Percentiles rank a stretch among this genome's conserved stretches.
Conservation (phyloP, 1,140 invertebrate species). For the Andricus grossulariae region DNA sequence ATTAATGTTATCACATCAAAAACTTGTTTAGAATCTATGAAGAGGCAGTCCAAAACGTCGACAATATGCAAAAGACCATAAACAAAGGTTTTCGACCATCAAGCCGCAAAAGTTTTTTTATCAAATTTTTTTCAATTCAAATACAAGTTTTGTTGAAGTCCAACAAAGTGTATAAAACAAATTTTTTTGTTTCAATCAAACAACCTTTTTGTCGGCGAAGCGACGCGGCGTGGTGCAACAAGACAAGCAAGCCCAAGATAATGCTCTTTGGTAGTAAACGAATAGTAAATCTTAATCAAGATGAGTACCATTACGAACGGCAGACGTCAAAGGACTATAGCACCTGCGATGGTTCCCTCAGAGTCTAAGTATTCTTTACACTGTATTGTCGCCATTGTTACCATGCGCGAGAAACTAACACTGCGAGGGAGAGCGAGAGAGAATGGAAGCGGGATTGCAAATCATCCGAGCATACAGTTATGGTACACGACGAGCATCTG, state of each 20-base stretch:
- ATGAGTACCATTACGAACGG: slow-evolving; percentile 10
- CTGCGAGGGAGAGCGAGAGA: slow-evolving; percentile 4
- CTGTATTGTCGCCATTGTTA: slow-evolving; percentile 2
- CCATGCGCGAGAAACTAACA: slow-evolving; percentile 11
- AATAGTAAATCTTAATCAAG: slow-evolving; percentile 25
- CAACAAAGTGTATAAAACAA: too few species aligned
- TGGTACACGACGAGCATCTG: slow-evolving; percentile 29
- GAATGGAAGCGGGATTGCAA: slow-evolving; percentile 45
- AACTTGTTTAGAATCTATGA: too few species aligned
- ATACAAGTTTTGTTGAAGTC: too few species aligned
- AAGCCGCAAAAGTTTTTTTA: too few species aligned
- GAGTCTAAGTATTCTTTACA: slow-evolving; percentile 11
- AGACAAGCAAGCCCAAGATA: not conserved
- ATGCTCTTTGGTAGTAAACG: not conserved
- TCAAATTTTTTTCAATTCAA: too few species aligned
- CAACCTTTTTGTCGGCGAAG: not conserved
- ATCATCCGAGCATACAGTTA: slow-evolving; percentile 34
- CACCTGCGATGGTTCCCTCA: not conserved
- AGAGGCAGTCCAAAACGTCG: too few species aligned
- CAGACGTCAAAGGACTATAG: slow-evolving; percentile 1
- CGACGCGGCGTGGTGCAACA: not conserved
- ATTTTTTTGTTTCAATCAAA: too few species aligned
- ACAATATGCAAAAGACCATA: too few species aligned
- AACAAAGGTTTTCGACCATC: too few species aligned
- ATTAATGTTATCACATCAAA: too few species aligned